Base-by-base conservation (phyloP, 1,140 invertebrate species). In the Diuraphis noxia region DNA sequence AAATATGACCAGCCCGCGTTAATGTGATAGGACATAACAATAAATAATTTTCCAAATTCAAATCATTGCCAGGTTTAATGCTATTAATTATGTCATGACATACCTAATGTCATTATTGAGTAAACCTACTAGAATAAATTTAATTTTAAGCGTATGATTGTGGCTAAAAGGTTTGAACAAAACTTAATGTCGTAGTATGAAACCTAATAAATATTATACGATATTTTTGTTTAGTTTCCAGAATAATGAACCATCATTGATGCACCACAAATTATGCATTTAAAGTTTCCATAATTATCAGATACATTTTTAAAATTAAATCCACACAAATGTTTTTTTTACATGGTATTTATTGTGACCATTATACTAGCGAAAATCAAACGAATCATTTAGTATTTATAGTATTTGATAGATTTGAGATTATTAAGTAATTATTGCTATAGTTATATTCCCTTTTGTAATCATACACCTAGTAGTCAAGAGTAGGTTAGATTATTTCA, bases 1-100 rank as follows among this genome's bases (percentile, higher is more conserved):
- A 91, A 91, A 91, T 91, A 91, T 91, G 43, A 36, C 23, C 23
- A 1, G 25, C 34, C 43, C 43, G n/a, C 40, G 77, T 91, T 81
- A 91, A 91, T 91, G 77, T 91, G 77, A 82, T 91, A 52, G 40
- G 38, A 40, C 34, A 40, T 30, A 38, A 36, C 43, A 46, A 91
- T 91, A 91, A 91, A 91, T 82, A 82, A 82, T 91, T 79, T 40
- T 46, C 13, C 23, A 10, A 52, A 49, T 52, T 34, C 89, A 25
- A 91, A 81, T 81, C 43, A 38, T 49, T 91, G 36, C 89, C 89
- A 91, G 77, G 25, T 38, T 91, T 38, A 81, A 79, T 49, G 89
- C 34, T 38, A 91, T 91, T 82, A 91, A 81, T 81, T 82, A 82
- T 34, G 5, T 36, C 34, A 30, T 34, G 89, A 91, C 77, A 49